Conservation (phyloP, 2,113 vertebrate species). For the Euleptes europaea region DNA sequence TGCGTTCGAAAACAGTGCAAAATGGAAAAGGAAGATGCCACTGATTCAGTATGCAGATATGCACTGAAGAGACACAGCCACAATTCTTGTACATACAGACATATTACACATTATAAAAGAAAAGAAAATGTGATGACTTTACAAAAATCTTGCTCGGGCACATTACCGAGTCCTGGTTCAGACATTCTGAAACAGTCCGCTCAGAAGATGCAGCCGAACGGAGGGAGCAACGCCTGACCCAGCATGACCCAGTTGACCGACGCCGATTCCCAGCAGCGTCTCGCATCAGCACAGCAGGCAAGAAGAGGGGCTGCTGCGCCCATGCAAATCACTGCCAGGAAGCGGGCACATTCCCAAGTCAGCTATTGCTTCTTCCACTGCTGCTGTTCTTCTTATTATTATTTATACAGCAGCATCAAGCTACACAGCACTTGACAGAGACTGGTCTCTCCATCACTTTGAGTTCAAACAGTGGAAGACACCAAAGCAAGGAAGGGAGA, state of each 20-base stretch:
- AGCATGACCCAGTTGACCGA: background rate
- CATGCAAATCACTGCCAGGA: background rate
- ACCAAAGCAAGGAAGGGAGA: no score
- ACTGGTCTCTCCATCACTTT: no score
- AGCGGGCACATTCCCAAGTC: background rate
- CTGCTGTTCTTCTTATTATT: background rate
- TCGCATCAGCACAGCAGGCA: background rate
- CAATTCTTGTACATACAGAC: background rate
- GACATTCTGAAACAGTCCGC: background rate
- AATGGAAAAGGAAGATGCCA: no score
- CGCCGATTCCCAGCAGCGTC: background rate
- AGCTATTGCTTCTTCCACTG: background rate
- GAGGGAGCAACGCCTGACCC: no score
- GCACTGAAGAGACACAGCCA: background rate
- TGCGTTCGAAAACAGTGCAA: no score
- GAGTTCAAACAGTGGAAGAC: no score
- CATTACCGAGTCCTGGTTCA: background rate
- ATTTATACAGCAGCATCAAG: background rate
- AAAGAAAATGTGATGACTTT: background rate
- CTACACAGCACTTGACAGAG: no score
- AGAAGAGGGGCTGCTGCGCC: background rate
- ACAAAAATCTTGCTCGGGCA: no score
- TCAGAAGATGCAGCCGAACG: background rate
- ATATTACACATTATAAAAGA: background rate
- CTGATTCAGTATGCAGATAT: background rate